Base-by-base conservation (phyloP, 2,797 vertebrate genomes). In the Sphaeramia orbicularis region DNA sequence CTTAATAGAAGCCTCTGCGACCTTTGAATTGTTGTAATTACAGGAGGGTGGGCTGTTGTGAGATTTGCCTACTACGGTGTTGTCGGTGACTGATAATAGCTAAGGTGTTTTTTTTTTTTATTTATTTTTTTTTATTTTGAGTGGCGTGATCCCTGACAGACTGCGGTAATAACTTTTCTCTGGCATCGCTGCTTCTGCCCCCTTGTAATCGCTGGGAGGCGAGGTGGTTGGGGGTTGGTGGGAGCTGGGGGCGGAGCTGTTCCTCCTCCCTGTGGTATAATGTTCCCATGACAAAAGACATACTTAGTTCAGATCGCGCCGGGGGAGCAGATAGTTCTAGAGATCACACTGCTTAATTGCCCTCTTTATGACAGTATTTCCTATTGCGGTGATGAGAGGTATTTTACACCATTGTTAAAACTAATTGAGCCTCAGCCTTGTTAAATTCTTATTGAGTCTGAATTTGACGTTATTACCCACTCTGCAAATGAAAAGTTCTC, bases 381-480 rank as follows among this genome's bases (percentile, higher is more conserved):
- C 76, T 71, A 41, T 60, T 65, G 65, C 16, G 6, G 71, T 52
- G 65, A 83, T 71, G 75, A 81, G 83, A 80, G 56, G 32, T 76
- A 60, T 76, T 87, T 89, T 74, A 79, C 68, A 70, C 76, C 74
- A 70, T 50, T 84, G 79, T 78, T 78, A 65, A 80, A 85, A 71
- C 76, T 69, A 85, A 87, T 70, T 80, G 74, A 75, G 78, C 73
- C 61, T 82, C 52, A 10, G 45, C 65, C 71, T 84, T 77, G 77
- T 69, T 82, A 71, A 74, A 69, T 74, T 40, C 55, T 41, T 45
- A 74, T 60, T 62, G 50, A 42, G 62, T 80, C 64, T 37, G 44
- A 50, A 43, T 76, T 63, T 76, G 36, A 76, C 18, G 38, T 63
- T 69, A 55, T 61, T 65, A 49, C 65, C 58, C 12, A 37, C 10